Evolutionary conservation across 2,113 vertebrate species (phyloP).

Genomic region (Hyaena hyaena): DNA sequence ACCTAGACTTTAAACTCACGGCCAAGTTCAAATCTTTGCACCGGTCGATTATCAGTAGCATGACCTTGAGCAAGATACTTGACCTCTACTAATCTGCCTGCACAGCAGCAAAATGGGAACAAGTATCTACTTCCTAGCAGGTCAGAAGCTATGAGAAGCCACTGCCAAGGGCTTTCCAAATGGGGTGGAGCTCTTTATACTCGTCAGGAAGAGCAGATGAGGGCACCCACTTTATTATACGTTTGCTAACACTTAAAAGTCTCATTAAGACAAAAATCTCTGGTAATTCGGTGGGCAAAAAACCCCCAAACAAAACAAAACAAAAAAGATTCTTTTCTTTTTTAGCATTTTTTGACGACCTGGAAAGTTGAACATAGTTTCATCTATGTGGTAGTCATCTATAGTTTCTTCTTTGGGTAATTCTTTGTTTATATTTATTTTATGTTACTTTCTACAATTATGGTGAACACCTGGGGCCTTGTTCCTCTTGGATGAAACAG

Average conservation of each 20-base stretch:
- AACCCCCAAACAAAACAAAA: neutral
- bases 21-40: constrained; percentile 28
- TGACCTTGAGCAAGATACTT: neutral
- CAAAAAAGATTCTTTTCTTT: neutral
- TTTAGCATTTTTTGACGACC: neutral
- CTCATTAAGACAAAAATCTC: neutral
- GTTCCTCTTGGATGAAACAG: neutral
- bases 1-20: constrained; percentile 13
- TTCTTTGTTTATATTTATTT: neutral
- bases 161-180: constrained; percentile 23
- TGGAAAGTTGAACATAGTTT: neutral
- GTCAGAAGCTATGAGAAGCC: constrained; percentile 7
- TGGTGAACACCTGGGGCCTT: neutral
- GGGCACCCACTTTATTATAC: neutral
- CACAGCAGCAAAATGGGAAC: constrained; percentile 37
- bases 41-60: neutral
- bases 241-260: neutral
- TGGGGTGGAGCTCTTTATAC: neutral
- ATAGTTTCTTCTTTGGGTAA: neutral
- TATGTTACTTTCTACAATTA: constrained; percentile 10
- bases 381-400: neutral
- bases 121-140: constrained; percentile 4
- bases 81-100: constrained; percentile 48
- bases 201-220: neutral
- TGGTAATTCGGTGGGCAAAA: neutral